Evolutionary conservation across 2,888 invertebrate species (phyloP).

Genomic region (Thymelicus acteon): DNA sequence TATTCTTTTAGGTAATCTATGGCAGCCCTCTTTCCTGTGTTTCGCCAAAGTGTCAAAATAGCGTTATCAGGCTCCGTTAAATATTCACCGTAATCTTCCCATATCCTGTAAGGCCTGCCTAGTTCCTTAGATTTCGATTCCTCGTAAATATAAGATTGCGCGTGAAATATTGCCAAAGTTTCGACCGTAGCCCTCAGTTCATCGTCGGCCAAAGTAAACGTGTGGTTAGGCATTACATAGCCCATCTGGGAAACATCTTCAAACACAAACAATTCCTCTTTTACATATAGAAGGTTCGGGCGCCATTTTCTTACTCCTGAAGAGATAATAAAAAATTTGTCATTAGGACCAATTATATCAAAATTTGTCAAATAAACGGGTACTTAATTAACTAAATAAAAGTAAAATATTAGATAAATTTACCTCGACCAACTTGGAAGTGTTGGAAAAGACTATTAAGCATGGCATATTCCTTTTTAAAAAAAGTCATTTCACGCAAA

Average conservation of each 20-base stretch:
- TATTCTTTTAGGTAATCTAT: constrained; percentile 65
- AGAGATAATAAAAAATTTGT: constrained; percentile 20
- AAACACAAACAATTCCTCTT: constrained; percentile 69
- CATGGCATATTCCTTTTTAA: constrained; percentile 68
- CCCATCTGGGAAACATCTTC: constrained; percentile 67
- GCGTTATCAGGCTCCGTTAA: constrained; percentile 59
- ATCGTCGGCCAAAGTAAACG: constrained; percentile 61
- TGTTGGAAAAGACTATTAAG: constrained; percentile 61
- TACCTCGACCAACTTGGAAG: constrained; percentile 62
- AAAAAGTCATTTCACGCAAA: constrained; percentile 61
- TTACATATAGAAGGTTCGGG: constrained; percentile 58
- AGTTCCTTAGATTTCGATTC: constrained; percentile 63
- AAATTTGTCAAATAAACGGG: neutral
- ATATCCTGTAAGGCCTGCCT: constrained; percentile 64
- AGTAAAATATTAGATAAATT: constrained; percentile 31
- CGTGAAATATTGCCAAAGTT: constrained; percentile 79
- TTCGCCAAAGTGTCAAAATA: constrained; percentile 56
- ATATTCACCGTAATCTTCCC: constrained; percentile 65
- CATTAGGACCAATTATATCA: neutral
- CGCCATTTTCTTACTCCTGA: constrained; percentile 65
- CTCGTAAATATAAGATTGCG: constrained; percentile 77
- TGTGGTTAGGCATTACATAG: constrained; percentile 63
- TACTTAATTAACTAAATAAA: neutral
- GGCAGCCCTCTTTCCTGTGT: constrained; percentile 67
- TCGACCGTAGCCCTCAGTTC: constrained; percentile 70